A percentile compares a stretch with the other conserved stretches of the same genome.
These are phyloP conservation scores for Nemopilema nomurai DNA, from an alignment of 30 jellyfish, hydroid and myxozoan genomes.

Conservation along the genomic window DNA sequence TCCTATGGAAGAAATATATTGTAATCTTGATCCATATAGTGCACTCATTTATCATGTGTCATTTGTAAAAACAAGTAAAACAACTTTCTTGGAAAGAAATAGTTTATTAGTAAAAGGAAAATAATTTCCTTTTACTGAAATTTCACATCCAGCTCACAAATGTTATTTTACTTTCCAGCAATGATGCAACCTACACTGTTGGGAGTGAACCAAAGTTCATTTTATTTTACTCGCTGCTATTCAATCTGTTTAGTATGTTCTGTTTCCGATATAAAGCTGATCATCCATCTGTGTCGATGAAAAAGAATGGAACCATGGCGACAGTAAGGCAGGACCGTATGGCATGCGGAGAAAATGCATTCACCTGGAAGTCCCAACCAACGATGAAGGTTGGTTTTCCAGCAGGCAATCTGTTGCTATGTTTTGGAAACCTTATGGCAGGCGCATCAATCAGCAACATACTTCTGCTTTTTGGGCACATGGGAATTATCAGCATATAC, in stretches of 20 bases:
- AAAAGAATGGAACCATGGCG: conserved; percentile 45
- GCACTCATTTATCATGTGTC: not conserved
- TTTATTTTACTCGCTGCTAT: conserved; percentile 35
- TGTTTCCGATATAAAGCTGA: conserved; percentile 36
- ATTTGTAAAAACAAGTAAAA: not conserved
- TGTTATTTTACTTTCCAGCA: conserved; percentile 12
- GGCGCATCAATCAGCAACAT: conserved; percentile 45
- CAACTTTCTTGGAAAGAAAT: not conserved
- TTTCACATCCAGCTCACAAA: not conserved
- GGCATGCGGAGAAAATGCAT: conserved; percentile 28
- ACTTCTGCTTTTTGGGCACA: conserved; percentile 9
- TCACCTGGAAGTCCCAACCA: conserved; percentile 58
- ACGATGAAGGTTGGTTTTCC: conserved; percentile 25
- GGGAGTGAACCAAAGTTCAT: conserved; percentile 38
- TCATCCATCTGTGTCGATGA: conserved; percentile 13
- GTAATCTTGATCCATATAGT: not conserved
- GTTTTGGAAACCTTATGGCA: conserved; percentile 42
- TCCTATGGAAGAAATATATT: not conserved
- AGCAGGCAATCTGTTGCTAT: conserved; percentile 50
- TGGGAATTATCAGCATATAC: conserved; percentile 17
- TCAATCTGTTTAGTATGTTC: conserved; percentile 36
- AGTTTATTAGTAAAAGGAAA: not conserved
- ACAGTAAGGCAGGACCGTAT: conserved; percentile 51
- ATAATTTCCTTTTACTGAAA: not conserved
- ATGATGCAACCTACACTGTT: conserved; percentile 20